phyloP scores from a whole-genome alignment of 1,140 invertebrate genomes.

The Rhyzopertha dominica region DNA sequence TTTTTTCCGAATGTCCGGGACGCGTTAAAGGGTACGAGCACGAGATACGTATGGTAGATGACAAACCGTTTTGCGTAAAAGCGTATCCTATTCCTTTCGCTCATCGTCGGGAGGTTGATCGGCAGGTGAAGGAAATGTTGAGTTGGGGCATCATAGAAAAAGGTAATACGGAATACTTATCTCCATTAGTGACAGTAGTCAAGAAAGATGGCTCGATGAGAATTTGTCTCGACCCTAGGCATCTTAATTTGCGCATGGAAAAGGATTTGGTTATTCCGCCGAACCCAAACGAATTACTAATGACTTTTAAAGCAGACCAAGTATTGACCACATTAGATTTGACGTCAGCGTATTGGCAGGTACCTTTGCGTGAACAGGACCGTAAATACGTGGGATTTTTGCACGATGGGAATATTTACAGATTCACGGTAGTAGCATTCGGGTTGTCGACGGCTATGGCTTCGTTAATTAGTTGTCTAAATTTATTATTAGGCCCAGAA shows the following conservation, averaged over 20 bases:
- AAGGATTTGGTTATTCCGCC: constrained; percentile 5
- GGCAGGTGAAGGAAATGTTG: constrained; percentile 8
- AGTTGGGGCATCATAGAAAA: constrained; percentile 1
- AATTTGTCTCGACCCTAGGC: constrained; percentile 6
- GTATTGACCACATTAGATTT: constrained; percentile 6
- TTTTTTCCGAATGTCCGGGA: constrained; percentile 8
- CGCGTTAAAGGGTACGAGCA: constrained; percentile 1
- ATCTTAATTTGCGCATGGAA: constrained; percentile 3
- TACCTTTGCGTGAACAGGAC: background rate
- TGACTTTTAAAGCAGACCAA: constrained; percentile 7
- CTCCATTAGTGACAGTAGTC: constrained; percentile 3
- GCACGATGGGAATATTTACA: constrained; percentile 4
- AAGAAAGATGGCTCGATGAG: constrained; percentile 5
- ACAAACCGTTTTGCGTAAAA: background rate
- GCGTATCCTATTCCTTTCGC: constrained; percentile 6
- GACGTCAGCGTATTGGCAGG: constrained; percentile 8
- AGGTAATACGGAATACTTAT: constrained; percentile 5
- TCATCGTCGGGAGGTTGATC: background rate
- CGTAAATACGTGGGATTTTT: constrained; percentile 4
- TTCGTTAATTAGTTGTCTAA: constrained; percentile 3
- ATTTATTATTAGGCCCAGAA: constrained; percentile 1
- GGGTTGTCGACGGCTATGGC: constrained; percentile 6
- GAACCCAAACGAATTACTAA: constrained; percentile 7
- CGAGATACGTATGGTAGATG: constrained; percentile 3
- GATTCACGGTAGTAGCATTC: constrained; percentile 1